Conservation (phyloP, 1,140 invertebrate genomes). For the Drosophila auraria region DNA sequence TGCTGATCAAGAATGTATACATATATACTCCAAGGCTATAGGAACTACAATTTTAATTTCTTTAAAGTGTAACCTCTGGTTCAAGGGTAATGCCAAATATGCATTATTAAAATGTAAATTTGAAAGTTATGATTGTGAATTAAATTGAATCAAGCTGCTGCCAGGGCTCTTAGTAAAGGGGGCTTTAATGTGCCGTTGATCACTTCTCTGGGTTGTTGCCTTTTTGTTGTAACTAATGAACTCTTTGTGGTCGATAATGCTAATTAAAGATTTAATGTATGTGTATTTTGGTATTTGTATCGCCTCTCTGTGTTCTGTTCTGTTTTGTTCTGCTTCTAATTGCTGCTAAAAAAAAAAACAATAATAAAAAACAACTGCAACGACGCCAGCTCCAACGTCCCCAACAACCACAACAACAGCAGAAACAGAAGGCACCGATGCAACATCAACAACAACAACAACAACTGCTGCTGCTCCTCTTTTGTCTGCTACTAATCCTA, state of each 20-base stretch:
- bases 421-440: slow-evolving; percentile 52
- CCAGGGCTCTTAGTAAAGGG: slow-evolving; percentile 9
- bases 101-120: too few relatives aligned
- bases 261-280: slow-evolving; percentile 57
- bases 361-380: slow-evolving; percentile 53
- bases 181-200: slow-evolving; percentile 5
- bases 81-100: too few relatives aligned
- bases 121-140: background rate
- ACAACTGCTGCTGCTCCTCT: slow-evolving; percentile 37
- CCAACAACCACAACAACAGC: slow-evolving; percentile 39
- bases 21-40: too few relatives aligned
- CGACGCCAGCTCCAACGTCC: slow-evolving; percentile 51
- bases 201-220: slow-evolving; percentile 44
- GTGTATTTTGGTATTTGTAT: slow-evolving; percentile 78
- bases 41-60: too few relatives aligned
- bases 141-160: slow-evolving; percentile 8
- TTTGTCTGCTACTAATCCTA: slow-evolving; percentile 64
- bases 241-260: slow-evolving; percentile 37
- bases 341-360: slow-evolving; percentile 55
- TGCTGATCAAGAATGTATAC: too few relatives aligned
- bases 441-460: slow-evolving; percentile 43
- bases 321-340: slow-evolving; percentile 71
- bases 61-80: too few relatives aligned
- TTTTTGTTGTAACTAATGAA: slow-evolving; percentile 48
- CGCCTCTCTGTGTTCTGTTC: slow-evolving; percentile 76